phyloP scores from a whole-genome alignment of 2,888 invertebrate genomes.

The Dione juno region DNA sequence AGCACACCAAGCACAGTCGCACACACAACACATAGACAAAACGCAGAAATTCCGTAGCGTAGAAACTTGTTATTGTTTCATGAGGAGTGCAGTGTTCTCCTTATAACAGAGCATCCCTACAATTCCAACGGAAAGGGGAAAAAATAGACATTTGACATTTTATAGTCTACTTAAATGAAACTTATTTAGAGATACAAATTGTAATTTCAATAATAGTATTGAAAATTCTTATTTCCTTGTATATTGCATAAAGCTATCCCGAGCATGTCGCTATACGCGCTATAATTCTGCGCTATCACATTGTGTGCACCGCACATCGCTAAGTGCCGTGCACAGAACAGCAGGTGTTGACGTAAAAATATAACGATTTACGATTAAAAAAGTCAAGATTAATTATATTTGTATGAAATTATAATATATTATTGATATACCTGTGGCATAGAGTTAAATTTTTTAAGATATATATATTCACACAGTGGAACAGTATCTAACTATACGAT shows the following conservation, averaged over 20 bases:
- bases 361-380: conserved; percentile 34
- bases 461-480: background rate
- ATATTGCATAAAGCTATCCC: conserved; percentile 49
- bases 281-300: conserved; percentile 61
- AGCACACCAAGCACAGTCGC: too few relatives aligned
- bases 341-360: conserved; percentile 30
- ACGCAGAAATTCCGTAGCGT: too few relatives aligned
- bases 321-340: conserved; percentile 35
- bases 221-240: background rate
- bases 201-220: background rate
- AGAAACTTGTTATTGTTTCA: too few relatives aligned
- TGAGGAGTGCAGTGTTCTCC: too few relatives aligned
- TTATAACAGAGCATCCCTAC: too few relatives aligned
- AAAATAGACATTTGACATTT: too few relatives aligned
- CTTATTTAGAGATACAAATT: too few relatives aligned
- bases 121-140: too few relatives aligned
- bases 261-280: conserved; percentile 50
- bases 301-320: conserved; percentile 47
- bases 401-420: conserved; percentile 17
- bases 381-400: conserved; percentile 22
- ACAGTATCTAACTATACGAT: too few relatives aligned
- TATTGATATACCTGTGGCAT: conserved; percentile 6
- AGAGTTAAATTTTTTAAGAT: background rate
- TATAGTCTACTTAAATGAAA: too few relatives aligned
- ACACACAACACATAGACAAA: too few relatives aligned